These are phyloP conservation scores for Astatotilapia flaviijosephi DNA, from an alignment of 2,113 vertebrate species.

Conservation along the genomic window DNA sequence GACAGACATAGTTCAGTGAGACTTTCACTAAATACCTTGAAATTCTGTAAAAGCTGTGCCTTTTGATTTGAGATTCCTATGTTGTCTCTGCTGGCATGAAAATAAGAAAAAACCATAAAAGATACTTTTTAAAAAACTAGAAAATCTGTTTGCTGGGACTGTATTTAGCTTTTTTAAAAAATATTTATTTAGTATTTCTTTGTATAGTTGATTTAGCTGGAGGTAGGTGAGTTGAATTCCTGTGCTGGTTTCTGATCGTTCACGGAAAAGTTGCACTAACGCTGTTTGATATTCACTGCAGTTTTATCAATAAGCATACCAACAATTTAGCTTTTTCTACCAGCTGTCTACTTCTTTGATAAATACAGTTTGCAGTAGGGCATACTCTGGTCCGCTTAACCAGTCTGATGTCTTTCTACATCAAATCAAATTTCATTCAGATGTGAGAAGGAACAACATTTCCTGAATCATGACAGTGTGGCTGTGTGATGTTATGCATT, in stretches of 20 bases:
- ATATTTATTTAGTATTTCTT: neutral
- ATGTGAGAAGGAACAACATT: neutral
- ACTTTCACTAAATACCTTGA: neutral
- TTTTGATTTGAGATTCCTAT: neutral
- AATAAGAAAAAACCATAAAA: neutral
- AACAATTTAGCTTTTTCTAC: neutral
- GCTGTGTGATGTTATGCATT: neutral
- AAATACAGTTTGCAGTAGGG: neutral
- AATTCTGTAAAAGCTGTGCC: neutral
- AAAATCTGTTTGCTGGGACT: neutral
- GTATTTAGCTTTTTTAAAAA: no score
- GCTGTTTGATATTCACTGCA: neutral
- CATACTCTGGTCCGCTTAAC: neutral
- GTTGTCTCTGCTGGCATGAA: neutral
- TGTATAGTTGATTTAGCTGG: neutral
- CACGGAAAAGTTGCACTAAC: neutral
- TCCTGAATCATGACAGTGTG: neutral
- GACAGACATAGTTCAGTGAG: neutral
- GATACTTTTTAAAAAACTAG: neutral
- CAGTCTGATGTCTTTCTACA: neutral
- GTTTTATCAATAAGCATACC: neutral
- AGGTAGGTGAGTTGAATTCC: neutral
- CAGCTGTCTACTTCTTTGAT: neutral
- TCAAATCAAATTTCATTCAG: neutral
- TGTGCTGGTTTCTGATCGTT: neutral